phyloP scores from a whole-genome alignment of 92 coral and sea anemone species.

The Actinostola sp. region DNA sequence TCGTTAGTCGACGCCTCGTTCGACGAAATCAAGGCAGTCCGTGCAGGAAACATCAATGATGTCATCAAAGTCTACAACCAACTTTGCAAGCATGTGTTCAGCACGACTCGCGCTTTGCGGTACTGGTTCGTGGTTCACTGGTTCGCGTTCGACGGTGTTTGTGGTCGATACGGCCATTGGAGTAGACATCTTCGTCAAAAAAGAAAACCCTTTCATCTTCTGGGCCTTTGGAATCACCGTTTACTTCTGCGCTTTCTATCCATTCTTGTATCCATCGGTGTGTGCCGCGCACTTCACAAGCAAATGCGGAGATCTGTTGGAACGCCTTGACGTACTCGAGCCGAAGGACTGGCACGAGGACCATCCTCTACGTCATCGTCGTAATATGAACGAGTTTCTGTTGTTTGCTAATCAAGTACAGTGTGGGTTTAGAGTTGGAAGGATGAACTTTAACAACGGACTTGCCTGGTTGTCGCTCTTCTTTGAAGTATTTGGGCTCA shows the following conservation, averaged over 20 bases:
- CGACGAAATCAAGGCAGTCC: neutral
- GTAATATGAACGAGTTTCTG: constrained; percentile 1
- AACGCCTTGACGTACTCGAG: neutral
- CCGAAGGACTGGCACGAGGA: neutral
- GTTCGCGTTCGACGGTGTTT: constrained; percentile 9
- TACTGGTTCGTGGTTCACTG: constrained; percentile 22
- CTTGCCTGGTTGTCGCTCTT: constrained; percentile 4
- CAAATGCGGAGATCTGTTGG: neutral
- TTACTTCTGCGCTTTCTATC: neutral
- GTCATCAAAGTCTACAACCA: constrained; percentile 15
- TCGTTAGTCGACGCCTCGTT: neutral
- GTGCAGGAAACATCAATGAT: constrained; percentile 7
- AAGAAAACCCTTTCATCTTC: neutral
- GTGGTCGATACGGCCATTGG: constrained; percentile 8
- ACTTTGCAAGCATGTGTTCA: constrained; percentile 12
- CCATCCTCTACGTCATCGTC: constrained; percentile 2
- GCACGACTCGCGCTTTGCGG: constrained; percentile 9
- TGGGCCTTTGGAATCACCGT: neutral
- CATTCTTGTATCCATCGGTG: constrained; percentile 11
- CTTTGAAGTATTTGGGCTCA: neutral
- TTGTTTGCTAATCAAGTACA: neutral
- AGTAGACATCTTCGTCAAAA: neutral
- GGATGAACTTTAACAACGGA: neutral
- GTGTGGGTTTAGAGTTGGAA: constrained; percentile 11
- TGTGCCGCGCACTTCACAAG: constrained; percentile 5